Base-by-base conservation (phyloP, 2,888 invertebrate species). In the Noctua comes region DNA sequence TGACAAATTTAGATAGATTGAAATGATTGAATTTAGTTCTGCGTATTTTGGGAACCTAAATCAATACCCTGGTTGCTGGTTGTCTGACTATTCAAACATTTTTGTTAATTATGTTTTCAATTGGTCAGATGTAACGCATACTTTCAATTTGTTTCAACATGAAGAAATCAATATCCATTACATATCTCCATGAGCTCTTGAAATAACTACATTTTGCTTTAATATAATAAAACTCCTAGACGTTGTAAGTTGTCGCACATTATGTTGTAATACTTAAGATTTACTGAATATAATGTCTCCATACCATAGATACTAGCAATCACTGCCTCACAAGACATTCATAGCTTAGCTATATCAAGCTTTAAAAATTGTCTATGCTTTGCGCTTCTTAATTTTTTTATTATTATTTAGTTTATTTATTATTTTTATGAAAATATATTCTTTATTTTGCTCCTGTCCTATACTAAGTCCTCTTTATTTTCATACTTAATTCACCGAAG, bases 281-380 rank as follows among this genome's bases (percentile, higher is more conserved):
- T 64, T 86, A 86, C 73, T 81, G 81, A 82, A 84, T 85, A 90
- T 73, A 88, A 90, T 88, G 90, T 91, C 88, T 90, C 91, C 91
- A 91, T 94, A 91, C 88, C 90, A 94, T 95, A 94, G 93, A 93
- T 90, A 88, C 93, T 94, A 95, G 96, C 96, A 96, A 95, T 96
- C 96, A 97, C 96, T 97, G 97, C 96, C 96, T 97, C 97, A 96
- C 97, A 93, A 95, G 92, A 96, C 96, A 97, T 96, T 96, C 97
- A 96, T 96, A 95, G 97, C 96, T 96, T 96, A 94, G 93, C 94
- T 93, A 93, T 94, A 93, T 92, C 92, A 93, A 95, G 95, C 96
- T 95, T 95, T 91, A 93, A 94, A 93, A 92, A 89, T 92, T 93
- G 93, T 95, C 94, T 95, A 94, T 94, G 96, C 96, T 96, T 96